Evolutionary conservation across 2,888 invertebrate species (phyloP).

Genomic region (Acrobasis consociella): DNA sequence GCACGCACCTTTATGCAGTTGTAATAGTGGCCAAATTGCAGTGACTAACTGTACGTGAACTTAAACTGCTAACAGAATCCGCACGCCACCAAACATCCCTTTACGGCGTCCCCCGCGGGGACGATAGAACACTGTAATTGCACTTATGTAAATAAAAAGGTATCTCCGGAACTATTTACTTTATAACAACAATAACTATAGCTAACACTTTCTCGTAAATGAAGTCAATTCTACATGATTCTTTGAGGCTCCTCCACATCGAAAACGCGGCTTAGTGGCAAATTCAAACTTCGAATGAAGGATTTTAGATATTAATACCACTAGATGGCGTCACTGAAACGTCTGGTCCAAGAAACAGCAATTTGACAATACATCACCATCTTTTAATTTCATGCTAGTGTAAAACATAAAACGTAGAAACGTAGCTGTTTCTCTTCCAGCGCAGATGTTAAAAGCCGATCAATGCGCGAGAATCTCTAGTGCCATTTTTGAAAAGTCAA

Average conservation of each 20-base stretch:
- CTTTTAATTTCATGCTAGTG: too few species aligned
- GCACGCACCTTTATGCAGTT: too few species aligned
- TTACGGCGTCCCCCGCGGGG: slow-evolving; percentile 12
- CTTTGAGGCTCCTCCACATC: slow-evolving; percentile 3
- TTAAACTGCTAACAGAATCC: not conserved
- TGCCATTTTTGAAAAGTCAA: too few species aligned
- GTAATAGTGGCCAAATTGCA: not conserved
- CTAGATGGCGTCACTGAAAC: too few species aligned
- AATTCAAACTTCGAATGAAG: too few species aligned
- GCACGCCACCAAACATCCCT: not conserved
- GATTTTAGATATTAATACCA: too few species aligned
- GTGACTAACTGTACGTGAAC: not conserved
- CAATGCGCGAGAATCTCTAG: too few species aligned
- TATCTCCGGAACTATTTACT: slow-evolving; percentile 33
- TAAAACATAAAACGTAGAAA: too few species aligned
- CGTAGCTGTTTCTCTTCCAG: too few species aligned
- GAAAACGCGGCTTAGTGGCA: not conserved
- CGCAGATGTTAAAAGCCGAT: too few species aligned
- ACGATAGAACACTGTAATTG: slow-evolving; percentile 35
- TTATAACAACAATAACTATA: slow-evolving; percentile 34
- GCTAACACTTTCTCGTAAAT: slow-evolving; percentile 30
- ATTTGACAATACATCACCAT: too few species aligned
- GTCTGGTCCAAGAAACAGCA: too few species aligned
- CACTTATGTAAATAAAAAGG: slow-evolving; percentile 40
- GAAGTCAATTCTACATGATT: slow-evolving; percentile 34